Evolutionary conservation across 2,797 vertebrate genomes (phyloP).

Genomic region (Lutjanus campechanus): DNA sequence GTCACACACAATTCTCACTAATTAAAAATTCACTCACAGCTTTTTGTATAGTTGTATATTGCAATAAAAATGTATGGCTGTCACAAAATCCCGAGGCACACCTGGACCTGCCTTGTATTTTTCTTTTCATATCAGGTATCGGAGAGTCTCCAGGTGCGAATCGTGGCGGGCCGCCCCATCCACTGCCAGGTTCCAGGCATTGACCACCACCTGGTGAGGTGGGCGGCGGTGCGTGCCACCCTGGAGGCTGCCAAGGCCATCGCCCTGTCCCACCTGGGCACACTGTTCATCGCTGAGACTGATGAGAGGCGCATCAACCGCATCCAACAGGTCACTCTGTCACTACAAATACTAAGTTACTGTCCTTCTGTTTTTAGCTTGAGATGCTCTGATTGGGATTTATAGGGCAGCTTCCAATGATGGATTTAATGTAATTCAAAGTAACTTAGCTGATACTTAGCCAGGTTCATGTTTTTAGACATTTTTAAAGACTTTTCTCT

Average conservation of each 20-base stretch:
- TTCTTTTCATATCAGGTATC: slow-evolving; percentile 85
- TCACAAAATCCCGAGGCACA: no score
- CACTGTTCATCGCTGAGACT: slow-evolving; percentile 95
- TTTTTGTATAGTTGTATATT: no score
- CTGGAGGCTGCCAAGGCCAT: slow-evolving; percentile 96
- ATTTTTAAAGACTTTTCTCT: neutral
- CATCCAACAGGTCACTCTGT: slow-evolving; percentile 91
- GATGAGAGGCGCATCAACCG: slow-evolving; percentile 98
- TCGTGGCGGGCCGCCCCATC: slow-evolving; percentile 95
- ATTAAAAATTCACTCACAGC: no score
- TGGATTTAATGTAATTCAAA: slow-evolving; percentile 4
- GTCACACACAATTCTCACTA: no score
- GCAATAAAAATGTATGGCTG: no score
- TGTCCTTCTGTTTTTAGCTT: neutral
- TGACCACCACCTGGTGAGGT: slow-evolving; percentile 94
- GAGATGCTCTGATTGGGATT: slow-evolving; percentile 2
- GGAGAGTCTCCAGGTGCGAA: slow-evolving; percentile 91
- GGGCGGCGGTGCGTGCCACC: slow-evolving; percentile 94
- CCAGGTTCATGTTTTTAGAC: neutral
- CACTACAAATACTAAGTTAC: neutral
- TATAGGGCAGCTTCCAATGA: neutral
- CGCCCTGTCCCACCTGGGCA: slow-evolving; percentile 92
- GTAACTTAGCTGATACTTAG: neutral
- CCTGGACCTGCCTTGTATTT: neutral
- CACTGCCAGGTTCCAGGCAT: slow-evolving; percentile 97